Evolutionary conservation across 2,888 invertebrate genomes (phyloP).

Genomic region (Deilephila elpenor): DNA sequence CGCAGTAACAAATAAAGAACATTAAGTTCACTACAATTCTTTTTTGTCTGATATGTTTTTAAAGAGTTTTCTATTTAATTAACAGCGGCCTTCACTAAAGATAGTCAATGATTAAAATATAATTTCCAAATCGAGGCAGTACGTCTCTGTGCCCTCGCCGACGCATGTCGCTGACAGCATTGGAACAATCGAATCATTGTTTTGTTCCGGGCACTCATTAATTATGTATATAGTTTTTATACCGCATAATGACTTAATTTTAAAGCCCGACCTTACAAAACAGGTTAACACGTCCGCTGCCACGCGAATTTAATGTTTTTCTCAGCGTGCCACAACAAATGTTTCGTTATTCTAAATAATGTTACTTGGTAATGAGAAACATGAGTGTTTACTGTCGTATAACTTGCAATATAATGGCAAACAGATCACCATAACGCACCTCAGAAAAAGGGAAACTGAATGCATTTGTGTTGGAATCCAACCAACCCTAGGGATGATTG

Average conservation of each 20-base stretch:
- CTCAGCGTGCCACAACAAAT: slow-evolving; percentile 25
- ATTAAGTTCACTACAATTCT: no score
- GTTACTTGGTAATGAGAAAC: slow-evolving; percentile 16
- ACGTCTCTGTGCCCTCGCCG: slow-evolving; percentile 42
- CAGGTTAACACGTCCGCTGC: slow-evolving; percentile 24
- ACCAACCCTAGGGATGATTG: no score
- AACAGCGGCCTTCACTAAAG: not conserved
- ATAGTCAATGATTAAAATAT: not conserved
- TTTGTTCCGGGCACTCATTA: slow-evolving; percentile 62
- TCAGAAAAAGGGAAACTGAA: no score
- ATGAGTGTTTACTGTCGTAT: not conserved
- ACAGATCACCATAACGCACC: no score
- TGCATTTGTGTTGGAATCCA: no score
- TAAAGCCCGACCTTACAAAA: slow-evolving; percentile 38
- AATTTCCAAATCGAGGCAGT: slow-evolving; percentile 18
- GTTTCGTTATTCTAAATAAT: slow-evolving; percentile 17
- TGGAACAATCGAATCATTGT: slow-evolving; percentile 67
- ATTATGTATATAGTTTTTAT: slow-evolving; percentile 63
- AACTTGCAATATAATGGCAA: not conserved
- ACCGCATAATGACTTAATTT: slow-evolving; percentile 67
- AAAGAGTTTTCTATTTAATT: not conserved
- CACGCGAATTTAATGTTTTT: slow-evolving; percentile 25
- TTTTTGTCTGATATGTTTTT: not conserved
- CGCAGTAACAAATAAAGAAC: no score
- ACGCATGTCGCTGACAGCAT: slow-evolving; percentile 42